Conservation (phyloP, 2,888 invertebrate species). For the Troides aeacus region DNA sequence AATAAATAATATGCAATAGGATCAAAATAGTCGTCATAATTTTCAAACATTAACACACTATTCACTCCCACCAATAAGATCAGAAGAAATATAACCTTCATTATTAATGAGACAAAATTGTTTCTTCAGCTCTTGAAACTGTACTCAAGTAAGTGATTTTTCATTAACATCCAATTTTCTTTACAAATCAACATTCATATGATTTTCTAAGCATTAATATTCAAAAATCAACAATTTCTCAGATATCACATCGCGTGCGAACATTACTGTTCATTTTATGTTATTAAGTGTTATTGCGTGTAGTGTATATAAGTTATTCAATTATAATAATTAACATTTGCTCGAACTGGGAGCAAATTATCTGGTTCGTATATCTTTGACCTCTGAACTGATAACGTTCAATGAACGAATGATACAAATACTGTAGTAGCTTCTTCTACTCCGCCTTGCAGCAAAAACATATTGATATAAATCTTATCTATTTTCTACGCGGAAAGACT, state of each 20-base stretch:
- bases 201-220: neutral
- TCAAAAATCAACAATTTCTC: neutral
- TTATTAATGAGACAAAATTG: neutral
- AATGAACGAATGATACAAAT: neutral
- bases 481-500: too few relatives aligned
- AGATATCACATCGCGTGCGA: neutral
- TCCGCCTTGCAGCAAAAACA: neutral
- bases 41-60: neutral
- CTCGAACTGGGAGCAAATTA: constrained; percentile 8
- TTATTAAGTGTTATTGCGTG: neutral
- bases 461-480: too few relatives aligned
- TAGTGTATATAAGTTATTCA: neutral
- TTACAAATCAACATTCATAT: neutral
- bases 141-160: neutral
- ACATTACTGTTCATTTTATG: neutral
- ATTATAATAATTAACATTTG: constrained; percentile 2
- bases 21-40: constrained; percentile 19
- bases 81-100: constrained; percentile 5
- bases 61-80: neutral
- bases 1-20: constrained; percentile 21
- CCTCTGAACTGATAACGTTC: constrained; percentile 19
- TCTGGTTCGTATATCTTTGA: constrained; percentile 19
- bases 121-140: neutral
- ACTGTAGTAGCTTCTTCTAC: neutral
- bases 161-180: neutral